Base-by-base conservation (phyloP, 2,888 invertebrate species). In the Buathra laborator region DNA sequence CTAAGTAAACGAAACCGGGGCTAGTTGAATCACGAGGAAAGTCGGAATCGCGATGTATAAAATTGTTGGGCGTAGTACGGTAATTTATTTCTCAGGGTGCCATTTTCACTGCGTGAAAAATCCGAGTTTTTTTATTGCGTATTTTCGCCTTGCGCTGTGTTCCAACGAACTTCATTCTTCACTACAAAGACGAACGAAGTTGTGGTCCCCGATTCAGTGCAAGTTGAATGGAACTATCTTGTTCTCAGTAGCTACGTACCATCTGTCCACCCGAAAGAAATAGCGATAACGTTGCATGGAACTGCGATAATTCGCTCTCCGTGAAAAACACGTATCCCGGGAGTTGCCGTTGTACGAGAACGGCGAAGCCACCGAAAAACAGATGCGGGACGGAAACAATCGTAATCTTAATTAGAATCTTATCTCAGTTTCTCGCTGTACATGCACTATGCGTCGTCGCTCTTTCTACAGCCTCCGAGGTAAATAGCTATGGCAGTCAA, bases 351-450 rank as follows among this genome's bases (percentile, higher is more conserved):
- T 37, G 76, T 16, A 72, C 24, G 16, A 48, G 59, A 29, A 16
- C 32, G 67, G 75, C 43, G 53, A 67, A 72, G 48, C 64, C 53
- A 56, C 75, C 76, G 64, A 83, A 83, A 85, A 85, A 83, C 79
- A 72, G 81, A 80, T 76, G 78, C 53, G 37, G 72, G 83, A 81
- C 71, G 81, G 78, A 83, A 83, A 84, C 83, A 86, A 85, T 83
- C 77, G 71, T 72, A 83, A 87, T 87, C 87, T 87, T 85, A 87
- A 87, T 87, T 86, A 82, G 79, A 86, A 86, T 87, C 86, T 87
- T 85, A 87, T 86, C 87, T 53, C 67, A 62, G 43, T 62, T 71
- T 78, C 68, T 29, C 53, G 62, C 78, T 70, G 68, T 70, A 78
- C 78, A 78, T 51, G 68, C 74, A 68, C 74, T 59, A 48, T 72